phyloP scores from a whole-genome alignment of 1,140 invertebrate species.

The Caenorhabditis latens region DNA sequence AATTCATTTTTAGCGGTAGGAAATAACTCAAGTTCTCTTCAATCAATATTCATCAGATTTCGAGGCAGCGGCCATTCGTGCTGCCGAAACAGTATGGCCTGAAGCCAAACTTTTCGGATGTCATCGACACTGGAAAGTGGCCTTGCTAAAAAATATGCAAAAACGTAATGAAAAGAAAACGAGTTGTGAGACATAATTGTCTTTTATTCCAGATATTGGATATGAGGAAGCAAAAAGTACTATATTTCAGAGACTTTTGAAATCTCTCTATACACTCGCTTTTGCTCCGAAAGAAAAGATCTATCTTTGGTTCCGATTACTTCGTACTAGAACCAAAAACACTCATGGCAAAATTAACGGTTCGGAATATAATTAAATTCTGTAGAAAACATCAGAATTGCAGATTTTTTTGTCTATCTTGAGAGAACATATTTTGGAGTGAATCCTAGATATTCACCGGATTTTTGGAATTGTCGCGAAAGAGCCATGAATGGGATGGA shows the following conservation, averaged over 20 bases:
- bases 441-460: not conserved
- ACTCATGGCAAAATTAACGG: no score
- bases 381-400: not conserved
- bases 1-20: not conserved
- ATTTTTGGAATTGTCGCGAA: not conserved
- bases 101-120: not conserved
- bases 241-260: not conserved
- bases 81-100: not conserved
- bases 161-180: no score
- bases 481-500: not conserved
- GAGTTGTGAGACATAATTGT: not conserved
- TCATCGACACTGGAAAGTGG: not conserved
- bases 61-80: not conserved
- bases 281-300: not conserved
- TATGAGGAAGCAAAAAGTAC: not conserved
- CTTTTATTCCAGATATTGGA: not conserved
- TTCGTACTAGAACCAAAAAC: not conserved
- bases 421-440: not conserved
- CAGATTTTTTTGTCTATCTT: not conserved
- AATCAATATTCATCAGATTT: not conserved
- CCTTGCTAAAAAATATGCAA: not conserved
- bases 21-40: not conserved
- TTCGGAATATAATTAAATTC: not conserved
- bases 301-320: not conserved
- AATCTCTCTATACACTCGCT: not conserved